Conservation (phyloP, 2,113 vertebrate species). For the Peucedramus taeniatus region DNA sequence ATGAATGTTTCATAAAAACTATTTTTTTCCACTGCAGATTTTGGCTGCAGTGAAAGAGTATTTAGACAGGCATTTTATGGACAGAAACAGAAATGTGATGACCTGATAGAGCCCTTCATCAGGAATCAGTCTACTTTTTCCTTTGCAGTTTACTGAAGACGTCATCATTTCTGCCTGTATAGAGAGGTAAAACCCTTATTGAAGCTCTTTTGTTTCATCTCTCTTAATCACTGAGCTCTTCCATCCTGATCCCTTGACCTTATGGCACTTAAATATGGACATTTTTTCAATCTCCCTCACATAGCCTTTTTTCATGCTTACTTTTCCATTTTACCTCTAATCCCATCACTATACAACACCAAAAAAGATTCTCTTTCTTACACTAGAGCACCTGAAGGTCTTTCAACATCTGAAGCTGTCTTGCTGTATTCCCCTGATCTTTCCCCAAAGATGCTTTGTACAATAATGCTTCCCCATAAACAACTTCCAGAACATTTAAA, state of each 20-base stretch:
- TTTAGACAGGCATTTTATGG: neutral
- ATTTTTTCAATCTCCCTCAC: neutral
- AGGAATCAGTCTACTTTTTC: neutral
- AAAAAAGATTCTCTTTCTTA: neutral
- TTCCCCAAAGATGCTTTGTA: neutral
- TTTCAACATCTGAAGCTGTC: neutral
- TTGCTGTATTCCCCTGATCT: neutral
- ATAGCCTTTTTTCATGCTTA: neutral
- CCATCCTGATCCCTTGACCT: neutral
- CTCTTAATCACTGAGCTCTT: neutral
- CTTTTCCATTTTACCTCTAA: neutral
- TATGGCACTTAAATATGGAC: neutral
- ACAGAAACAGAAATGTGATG: neutral
- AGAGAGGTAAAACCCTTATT: neutral
- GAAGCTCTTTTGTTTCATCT: neutral
- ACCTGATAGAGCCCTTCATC: neutral
- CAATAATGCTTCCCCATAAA: neutral
- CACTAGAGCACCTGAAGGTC: neutral
- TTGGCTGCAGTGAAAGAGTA: neutral
- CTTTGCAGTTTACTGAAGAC: neutral
- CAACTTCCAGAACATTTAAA: neutral
- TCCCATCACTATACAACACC: neutral
- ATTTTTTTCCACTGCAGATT: neutral
- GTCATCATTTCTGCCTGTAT: neutral
- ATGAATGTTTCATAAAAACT: neutral